Evolutionary conservation across 2,888 invertebrate genomes (phyloP), one percentile per base, ranked within the genome.

Genomic region (Dryobotodes eremita): DNA sequence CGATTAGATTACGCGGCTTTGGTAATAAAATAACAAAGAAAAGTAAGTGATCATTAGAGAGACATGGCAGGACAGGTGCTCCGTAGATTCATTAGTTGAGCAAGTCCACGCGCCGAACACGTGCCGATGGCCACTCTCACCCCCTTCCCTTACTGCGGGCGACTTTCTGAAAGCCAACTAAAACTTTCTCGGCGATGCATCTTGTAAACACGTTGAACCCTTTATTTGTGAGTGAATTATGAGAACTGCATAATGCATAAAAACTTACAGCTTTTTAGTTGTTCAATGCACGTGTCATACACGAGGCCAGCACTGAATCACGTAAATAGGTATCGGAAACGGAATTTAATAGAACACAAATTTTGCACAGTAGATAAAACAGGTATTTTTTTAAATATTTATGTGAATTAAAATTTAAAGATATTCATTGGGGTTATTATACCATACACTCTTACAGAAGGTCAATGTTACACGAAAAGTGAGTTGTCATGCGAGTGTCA

Each of bases 161-260:
- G 80, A 86, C 82, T 86, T 88, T 86, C 84, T 86, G 83, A 86
- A 89, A 87, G 84, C 88, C 85, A 86, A 80, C 53, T 69, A 53
- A 78, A 84, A 83, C 87, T 88, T 89, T 89, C 86, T 87, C 81
- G 68, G 65, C 75, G 73, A 76, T 85, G 84, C 81, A 88, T 89
- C 83, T 89, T 68, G 74, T 77, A 84, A 85, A 89, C 88, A 82
- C 74, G 90, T 89, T 79, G 80, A 83, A 73, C 89, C 89, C 90
- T 89, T 89, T 85, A 82, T 86, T 88, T 83, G 71, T 71, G 69
- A 72, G 71, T 91, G 90, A 89, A 87, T 89, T 91, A 91, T 90
- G 79, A 74, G 70, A 84, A 71, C 77, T 65, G 70, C 72, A 85
- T 55, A 77, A 79, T 79, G 82, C 65, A 59, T 69, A 57, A 82